Base-by-base conservation (phyloP, 2,113 vertebrate genomes). In the Onychostruthus taczanowskii region DNA sequence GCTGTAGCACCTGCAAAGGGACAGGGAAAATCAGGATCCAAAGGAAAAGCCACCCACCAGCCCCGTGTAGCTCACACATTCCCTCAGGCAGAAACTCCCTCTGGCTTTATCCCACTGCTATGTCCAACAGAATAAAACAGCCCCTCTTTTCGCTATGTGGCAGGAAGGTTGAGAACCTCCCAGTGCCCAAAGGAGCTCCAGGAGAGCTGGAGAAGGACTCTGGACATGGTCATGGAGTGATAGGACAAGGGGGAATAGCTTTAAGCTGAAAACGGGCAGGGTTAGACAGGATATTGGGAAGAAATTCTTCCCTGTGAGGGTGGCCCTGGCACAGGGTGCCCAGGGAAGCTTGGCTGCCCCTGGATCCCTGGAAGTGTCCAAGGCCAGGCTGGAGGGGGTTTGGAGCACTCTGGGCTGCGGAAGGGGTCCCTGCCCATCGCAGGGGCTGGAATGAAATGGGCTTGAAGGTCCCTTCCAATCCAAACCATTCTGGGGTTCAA, bases 1-100 rank as follows among this genome's bases (percentile, higher is more conserved):
- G n/a, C 98, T 99, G 66, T 98, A 99, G 97, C 99, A 99, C 97
- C 99, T 99, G 97, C 73, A 28, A 61, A 23, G 39, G 61, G 33
- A 64, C 11, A 9, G 22, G 92, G 67, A 90, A 92, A 10, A 3
- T 83, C 33, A 20, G 61, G 69, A 76, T 14, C 31, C 10, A 2
- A 35, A 67, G 30, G 53, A 50, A 5, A 43, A 72, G 19, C 7
- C 58, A 13, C 2, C 6, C 23, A 55, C 26, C 58, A 37, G 52
- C 10, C 30, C 27, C 53, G 8, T 0, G 1, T 2, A 35, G 70
- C 30, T 64, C 76, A 41, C 26, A 74, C 15, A 1, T 14, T 59
- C 50, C n/a, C 46, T 16, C 16, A 28, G 74, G 30, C 47, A 88
- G 58, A 47, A 37, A 28, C 16, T 5, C 6, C 20, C 10, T 35